Evolutionary conservation across 2,797 vertebrate genomes (phyloP).

Genomic region (Rhadinocentrus ornatus): DNA sequence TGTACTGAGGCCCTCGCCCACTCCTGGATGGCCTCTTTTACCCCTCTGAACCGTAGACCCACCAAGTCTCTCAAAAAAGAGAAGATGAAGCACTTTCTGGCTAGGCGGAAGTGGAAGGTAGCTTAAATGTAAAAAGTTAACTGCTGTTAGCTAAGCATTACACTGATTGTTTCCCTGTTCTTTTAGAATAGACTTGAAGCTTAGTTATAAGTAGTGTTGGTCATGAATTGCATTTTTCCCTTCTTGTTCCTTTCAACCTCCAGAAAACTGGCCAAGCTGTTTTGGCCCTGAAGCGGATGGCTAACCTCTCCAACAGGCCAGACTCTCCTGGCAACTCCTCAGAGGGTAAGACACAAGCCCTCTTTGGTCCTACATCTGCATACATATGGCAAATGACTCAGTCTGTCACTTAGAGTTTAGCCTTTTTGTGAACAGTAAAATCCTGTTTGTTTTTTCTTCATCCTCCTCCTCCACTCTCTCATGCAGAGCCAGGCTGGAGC

Average conservation of each 20-base stretch:
- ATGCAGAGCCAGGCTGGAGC: constrained; percentile 77
- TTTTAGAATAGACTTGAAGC: constrained; percentile 19
- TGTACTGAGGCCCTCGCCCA: constrained; percentile 83
- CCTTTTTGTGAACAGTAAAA: constrained; percentile 64
- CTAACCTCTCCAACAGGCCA: constrained; percentile 80
- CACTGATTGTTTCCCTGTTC: constrained; percentile 2
- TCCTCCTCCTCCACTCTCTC: constrained; percentile 29
- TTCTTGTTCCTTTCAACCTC: constrained; percentile 59
- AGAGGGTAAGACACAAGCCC: constrained; percentile 73
- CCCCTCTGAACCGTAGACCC: constrained; percentile 59
- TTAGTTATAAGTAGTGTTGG: constrained; percentile 29
- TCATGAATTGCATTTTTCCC: constrained; percentile 47
- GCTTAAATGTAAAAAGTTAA: background rate
- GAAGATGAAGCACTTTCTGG: constrained; percentile 87
- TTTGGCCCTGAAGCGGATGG: constrained; percentile 87
- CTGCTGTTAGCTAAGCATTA: background rate
- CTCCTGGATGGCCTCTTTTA: constrained; percentile 85
- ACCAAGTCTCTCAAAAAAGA: constrained; percentile 84
- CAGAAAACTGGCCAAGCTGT: constrained; percentile 88
- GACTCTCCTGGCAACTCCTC: constrained; percentile 70
- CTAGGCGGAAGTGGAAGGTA: constrained; percentile 89
- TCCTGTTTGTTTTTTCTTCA: constrained; percentile 37
- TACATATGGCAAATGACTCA: constrained; percentile 65
- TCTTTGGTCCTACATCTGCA: constrained; percentile 42
- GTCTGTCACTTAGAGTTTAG: constrained; percentile 74